Conservation (phyloP, 1,140 invertebrate genomes). For the Temnothorax longispinosus region DNA sequence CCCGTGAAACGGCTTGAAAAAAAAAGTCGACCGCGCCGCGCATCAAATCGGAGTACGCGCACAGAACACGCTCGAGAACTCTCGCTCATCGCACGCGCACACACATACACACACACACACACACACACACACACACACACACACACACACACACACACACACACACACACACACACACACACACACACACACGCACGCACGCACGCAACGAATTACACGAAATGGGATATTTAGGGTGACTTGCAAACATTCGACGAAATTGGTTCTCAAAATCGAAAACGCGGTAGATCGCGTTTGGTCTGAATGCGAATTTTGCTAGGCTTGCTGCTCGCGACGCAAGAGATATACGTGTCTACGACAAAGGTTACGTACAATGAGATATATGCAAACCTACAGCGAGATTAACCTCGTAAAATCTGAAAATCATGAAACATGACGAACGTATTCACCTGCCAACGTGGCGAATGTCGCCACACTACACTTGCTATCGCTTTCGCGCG, state of each 20-base stretch:
- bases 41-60: constrained; percentile 66
- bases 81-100: background rate
- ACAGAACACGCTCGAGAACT: constrained; percentile 56
- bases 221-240: background rate
- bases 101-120: too few relatives aligned
- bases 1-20: constrained; percentile 77
- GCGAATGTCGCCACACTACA: background rate
- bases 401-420: background rate
- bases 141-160: too few relatives aligned
- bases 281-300: background rate
- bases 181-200: background rate
- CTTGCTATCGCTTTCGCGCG: background rate
- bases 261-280: background rate
- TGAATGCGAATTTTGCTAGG: background rate
- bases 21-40: constrained; percentile 77
- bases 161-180: background rate
- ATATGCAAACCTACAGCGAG: too few relatives aligned
- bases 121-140: background rate
- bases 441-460: too few relatives aligned
- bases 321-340: too few relatives aligned
- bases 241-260: background rate
- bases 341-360: too few relatives aligned
- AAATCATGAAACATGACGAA: background rate
- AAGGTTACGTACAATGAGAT: too few relatives aligned
- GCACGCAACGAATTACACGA: background rate